Evolutionary conservation across 2,113 vertebrate genomes (phyloP).

Genomic region (Propithecus coquereli): DNA sequence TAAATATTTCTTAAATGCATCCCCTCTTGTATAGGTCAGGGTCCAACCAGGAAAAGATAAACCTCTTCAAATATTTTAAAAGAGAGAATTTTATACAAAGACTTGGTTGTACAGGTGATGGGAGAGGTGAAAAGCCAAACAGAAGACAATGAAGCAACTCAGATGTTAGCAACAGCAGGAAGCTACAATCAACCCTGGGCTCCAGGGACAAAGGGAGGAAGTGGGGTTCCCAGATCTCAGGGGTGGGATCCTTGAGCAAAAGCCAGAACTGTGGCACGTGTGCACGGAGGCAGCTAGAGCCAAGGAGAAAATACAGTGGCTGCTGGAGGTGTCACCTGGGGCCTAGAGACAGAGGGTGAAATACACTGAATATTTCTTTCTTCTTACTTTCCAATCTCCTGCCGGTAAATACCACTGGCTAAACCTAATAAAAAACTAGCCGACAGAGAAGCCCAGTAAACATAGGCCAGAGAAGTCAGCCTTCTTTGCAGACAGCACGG

Average conservation of each 20-base stretch:
- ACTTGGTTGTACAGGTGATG: not conserved
- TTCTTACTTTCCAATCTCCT: not conserved
- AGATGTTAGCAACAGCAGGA: slow-evolving; percentile 33
- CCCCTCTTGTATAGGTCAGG: not conserved
- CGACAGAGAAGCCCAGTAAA: not conserved
- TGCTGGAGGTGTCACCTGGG: not conserved
- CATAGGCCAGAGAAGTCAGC: not conserved
- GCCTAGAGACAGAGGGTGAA: not conserved
- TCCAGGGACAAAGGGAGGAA: slow-evolving; percentile 64
- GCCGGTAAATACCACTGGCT: not conserved
- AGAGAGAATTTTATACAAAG: not conserved
- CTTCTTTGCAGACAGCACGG: not conserved
- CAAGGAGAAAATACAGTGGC: not conserved
- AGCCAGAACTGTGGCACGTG: slow-evolving; percentile 13
- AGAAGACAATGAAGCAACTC: not conserved
- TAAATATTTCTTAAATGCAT: not conserved
- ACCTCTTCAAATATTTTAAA: not conserved
- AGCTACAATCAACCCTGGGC: slow-evolving; percentile 36
- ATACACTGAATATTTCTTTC: not conserved
- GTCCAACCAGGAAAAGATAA: not conserved
- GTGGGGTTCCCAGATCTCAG: not conserved
- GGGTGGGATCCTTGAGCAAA: not conserved
- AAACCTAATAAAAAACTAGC: not conserved
- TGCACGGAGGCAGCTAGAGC: not conserved
- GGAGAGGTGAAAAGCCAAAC: slow-evolving; percentile 24